These are phyloP conservation scores for Carollia perspicillata DNA, from an alignment of 2,113 vertebrate genomes.

Conservation along the genomic window DNA sequence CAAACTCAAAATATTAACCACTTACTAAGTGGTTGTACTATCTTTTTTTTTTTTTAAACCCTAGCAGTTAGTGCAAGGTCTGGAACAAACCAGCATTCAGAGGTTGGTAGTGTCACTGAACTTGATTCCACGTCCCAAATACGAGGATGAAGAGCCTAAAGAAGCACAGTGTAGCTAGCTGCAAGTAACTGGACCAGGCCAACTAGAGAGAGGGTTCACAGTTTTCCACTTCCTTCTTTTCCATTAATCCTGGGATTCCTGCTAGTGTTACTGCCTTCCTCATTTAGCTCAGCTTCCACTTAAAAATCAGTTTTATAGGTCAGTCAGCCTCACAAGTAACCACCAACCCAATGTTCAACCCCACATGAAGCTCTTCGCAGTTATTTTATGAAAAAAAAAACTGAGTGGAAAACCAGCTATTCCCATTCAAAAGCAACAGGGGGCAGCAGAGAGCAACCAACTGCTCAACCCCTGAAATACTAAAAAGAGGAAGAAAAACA, in stretches of 20 bases:
- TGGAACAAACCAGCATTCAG: neutral
- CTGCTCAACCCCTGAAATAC: neutral
- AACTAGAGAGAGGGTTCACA: neutral
- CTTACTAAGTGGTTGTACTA: rapidly evolving
- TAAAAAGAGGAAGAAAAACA: neutral
- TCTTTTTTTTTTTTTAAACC: neutral
- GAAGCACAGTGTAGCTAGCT: neutral
- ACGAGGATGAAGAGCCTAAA: neutral
- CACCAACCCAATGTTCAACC: neutral
- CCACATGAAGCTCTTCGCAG: neutral
- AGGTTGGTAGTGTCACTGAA: neutral
- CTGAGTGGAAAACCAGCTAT: neutral
- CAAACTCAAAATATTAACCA: neutral
- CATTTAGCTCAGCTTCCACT: neutral
- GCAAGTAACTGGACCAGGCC: neutral
- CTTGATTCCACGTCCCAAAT: neutral
- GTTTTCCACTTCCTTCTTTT: neutral
- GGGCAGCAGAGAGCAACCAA: constrained; percentile 67
- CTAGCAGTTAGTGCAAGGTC: neutral
- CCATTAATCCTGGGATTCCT: neutral
- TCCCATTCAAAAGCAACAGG: constrained; percentile 48
- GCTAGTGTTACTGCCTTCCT: neutral
- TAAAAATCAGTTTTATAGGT: neutral
- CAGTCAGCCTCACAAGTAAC: neutral
- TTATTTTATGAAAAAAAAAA: constrained; percentile 54